Percentiles rank a stretch among this genome's conserved stretches.
phyloP scores from a whole-genome alignment of 2,113 vertebrate genomes.

The Leptodactylus fuscus region DNA sequence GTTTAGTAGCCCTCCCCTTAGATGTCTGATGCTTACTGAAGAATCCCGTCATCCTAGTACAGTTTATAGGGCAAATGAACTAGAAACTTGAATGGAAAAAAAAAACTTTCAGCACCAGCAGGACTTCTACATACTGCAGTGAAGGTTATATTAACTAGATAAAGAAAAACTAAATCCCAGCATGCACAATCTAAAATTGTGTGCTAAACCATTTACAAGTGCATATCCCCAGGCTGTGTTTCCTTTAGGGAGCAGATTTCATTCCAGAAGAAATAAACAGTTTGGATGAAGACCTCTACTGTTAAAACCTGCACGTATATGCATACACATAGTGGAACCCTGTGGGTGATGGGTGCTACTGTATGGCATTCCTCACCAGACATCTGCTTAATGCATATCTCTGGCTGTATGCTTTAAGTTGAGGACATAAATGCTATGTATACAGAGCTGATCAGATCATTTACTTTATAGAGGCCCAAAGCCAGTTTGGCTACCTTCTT shows the following conservation, averaged over 20 bases:
- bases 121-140: background rate
- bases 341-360: too few species aligned
- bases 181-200: background rate
- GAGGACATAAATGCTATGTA: too few species aligned
- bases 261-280: slow-evolving; percentile 9
- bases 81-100: background rate
- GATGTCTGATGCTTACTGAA: slow-evolving; percentile 1
- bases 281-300: background rate
- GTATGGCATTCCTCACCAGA: too few species aligned
- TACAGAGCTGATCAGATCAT: too few species aligned
- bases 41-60: background rate
- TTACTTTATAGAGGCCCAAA: too few species aligned
- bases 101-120: background rate
- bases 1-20: too few species aligned
- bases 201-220: background rate
- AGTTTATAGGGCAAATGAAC: background rate
- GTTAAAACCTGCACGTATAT: too few species aligned
- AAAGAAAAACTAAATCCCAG: slow-evolving; percentile 5
- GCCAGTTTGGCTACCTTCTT: too few species aligned
- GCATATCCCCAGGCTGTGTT: background rate
- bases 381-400: too few species aligned
- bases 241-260: background rate
- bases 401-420: too few species aligned
- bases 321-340: too few species aligned
- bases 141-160: background rate